These are phyloP conservation scores for Eupithecia insigniata DNA, from an alignment of 2,888 invertebrate species.

Conservation along the genomic window DNA sequence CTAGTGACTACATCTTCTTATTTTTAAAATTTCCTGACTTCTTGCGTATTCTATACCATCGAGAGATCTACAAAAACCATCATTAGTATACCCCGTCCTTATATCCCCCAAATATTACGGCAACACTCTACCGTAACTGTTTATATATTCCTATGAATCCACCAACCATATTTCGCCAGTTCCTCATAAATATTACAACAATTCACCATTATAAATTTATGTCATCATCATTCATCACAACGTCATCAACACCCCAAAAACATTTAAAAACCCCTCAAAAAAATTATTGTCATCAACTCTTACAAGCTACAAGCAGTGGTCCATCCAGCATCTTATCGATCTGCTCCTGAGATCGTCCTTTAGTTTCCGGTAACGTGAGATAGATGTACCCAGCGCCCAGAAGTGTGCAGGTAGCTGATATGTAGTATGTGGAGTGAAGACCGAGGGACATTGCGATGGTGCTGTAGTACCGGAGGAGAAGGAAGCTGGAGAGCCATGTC, in stretches of 20 bases:
- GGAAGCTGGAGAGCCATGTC: slow-evolving; percentile 78
- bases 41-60: background rate
- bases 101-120: background rate
- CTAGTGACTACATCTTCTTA: background rate
- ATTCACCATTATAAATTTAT: background rate
- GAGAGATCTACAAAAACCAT: background rate
- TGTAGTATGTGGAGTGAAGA: slow-evolving; percentile 74
- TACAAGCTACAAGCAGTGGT: slow-evolving; percentile 58
- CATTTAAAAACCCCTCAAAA: slow-evolving; percentile 32
- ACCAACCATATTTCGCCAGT: background rate
- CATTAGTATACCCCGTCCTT: background rate
- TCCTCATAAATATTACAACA: background rate
- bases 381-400: slow-evolving; percentile 68
- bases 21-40: background rate
- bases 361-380: slow-evolving; percentile 71
- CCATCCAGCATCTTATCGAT: slow-evolving; percentile 68
- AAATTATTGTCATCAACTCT: slow-evolving; percentile 54
- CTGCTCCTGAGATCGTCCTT: slow-evolving; percentile 69
- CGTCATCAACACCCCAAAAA: slow-evolving; percentile 2
- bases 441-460: slow-evolving; percentile 67
- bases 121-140: background rate
- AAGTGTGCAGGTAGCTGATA: slow-evolving; percentile 71
- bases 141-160: background rate
- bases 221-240: background rate
- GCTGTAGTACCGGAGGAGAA: slow-evolving; percentile 76